Base-by-base conservation (phyloP, 2,113 vertebrate genomes). In the Chaetorhynchus papuensis region DNA sequence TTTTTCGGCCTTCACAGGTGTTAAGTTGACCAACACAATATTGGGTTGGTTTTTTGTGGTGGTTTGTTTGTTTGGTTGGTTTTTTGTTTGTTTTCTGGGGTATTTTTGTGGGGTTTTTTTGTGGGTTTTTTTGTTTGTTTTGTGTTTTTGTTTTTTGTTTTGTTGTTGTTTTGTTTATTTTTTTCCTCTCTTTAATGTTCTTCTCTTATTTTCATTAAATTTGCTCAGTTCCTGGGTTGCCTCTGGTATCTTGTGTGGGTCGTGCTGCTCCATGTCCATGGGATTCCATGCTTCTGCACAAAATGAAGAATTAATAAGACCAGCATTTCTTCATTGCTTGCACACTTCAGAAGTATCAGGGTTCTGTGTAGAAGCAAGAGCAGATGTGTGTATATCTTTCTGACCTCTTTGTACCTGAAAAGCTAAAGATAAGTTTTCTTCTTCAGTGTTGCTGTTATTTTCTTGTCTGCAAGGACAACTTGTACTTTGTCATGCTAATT, bases 251-350 rank as follows among this genome's bases (percentile, higher is more conserved):
- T 1, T 9, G 9, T 17, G 24, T 49, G 9, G 28, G 9, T 79
- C 0, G 0, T 7, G 2, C 27, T 42, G 39, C 37, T 82, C 8
- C 18, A 14, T 12, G 47, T 83, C 56, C 9, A 4, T 24, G 39
- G 1, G 2, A 18, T 56, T 56, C 44, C 79, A 18, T 83, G 37
- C 31, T 82, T 53, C 24, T 92, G 6, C 28, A 24, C 26, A 31
- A 84, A 68, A 59, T 54, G 20, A 53, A 47, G 50, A 63, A 39
- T 80, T 69, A 70, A 3, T 23, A 21, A 44, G 37, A 60, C 6
- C 47, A 53, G 18, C 2, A 3, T 37, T 84, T 68, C 52, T 60
- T 81, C 12, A 15, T 17, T 61, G 11, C 30, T 70, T 69, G 85
- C 33, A 35, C 15, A 18, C 41, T 49, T 76, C 3, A 70, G 27